phyloP scores from a whole-genome alignment of 1,140 invertebrate species.

The Cotesia glomerata region DNA sequence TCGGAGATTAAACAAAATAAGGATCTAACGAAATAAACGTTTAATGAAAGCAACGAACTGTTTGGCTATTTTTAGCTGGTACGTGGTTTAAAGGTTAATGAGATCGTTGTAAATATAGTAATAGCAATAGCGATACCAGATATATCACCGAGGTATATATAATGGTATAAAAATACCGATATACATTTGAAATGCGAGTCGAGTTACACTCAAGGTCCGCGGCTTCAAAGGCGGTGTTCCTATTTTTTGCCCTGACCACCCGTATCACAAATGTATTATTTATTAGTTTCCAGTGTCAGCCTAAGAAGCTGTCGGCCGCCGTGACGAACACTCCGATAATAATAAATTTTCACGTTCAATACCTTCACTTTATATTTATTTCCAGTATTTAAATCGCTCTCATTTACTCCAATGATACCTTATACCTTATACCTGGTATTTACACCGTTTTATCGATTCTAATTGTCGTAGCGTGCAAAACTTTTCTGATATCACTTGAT shows the following conservation, averaged over 20 bases:
- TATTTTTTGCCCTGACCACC: slow-evolving; percentile 31
- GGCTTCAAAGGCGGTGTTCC: slow-evolving; percentile 30
- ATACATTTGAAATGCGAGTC: neutral
- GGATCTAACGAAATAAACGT: neutral
- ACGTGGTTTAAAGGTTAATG: no score
- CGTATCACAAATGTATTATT: slow-evolving; percentile 34
- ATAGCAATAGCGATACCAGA: no score
- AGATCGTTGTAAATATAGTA: no score
- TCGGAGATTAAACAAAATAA: neutral
- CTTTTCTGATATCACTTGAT: no score
- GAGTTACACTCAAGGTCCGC: neutral
- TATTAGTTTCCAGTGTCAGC: slow-evolving; percentile 18
- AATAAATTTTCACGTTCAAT: slow-evolving; percentile 23
- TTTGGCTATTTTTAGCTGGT: no score
- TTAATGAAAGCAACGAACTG: no score
- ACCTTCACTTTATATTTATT: neutral
- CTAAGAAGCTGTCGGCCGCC: slow-evolving; percentile 13
- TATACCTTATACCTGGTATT: no score
- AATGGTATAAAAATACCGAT: neutral
- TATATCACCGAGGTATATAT: neutral
- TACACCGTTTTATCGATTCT: no score
- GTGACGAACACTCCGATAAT: slow-evolving; percentile 22
- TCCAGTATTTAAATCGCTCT: no score
- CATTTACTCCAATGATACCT: no score
- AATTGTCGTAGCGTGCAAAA: no score